Percentiles rank a stretch among this genome's conserved stretches.
Evolutionary conservation across 92 coral and sea anemone genomes (phyloP).

Genomic region (Phenganax stokvisi): DNA sequence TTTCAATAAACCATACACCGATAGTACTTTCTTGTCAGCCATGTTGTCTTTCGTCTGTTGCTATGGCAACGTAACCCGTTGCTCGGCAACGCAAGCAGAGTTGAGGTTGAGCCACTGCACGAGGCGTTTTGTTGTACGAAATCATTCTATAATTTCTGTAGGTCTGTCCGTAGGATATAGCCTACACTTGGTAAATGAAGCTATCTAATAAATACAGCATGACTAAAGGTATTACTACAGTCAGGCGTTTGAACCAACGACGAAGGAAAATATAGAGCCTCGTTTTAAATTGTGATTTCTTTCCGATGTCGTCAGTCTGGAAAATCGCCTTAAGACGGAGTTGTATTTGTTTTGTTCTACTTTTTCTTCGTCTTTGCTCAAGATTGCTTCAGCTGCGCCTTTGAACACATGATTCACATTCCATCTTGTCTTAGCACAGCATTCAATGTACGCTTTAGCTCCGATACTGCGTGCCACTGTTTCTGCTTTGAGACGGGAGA

Average conservation of each 20-base stretch:
- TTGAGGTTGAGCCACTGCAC: neutral
- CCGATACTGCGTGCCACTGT: conserved; percentile 65
- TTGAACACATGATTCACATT: conserved; percentile 81
- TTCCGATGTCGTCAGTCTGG: conserved; percentile 42
- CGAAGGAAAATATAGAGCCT: conserved; percentile 38
- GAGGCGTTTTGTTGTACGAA: neutral
- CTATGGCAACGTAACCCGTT: conserved; percentile 40
- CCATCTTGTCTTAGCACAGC: conserved; percentile 98
- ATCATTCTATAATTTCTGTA: neutral
- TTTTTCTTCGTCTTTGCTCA: conserved; percentile 58
- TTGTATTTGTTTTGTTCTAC: conserved; percentile 59
- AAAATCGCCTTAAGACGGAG: conserved; percentile 75
- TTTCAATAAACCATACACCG: conserved; percentile 78
- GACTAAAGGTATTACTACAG: neutral
- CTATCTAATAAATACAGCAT: too few species aligned
- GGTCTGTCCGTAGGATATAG: too few species aligned
- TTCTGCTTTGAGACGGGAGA: conserved; percentile 64
- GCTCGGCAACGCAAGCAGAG: conserved; percentile 22
- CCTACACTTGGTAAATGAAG: too few species aligned
- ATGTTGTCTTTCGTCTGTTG: conserved; percentile 58
- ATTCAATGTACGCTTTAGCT: conserved; percentile 81
- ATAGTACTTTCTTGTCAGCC: conserved; percentile 70
- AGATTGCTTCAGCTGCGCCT: conserved; percentile 87
- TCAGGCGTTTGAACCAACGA: conserved; percentile 28
- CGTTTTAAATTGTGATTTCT: conserved; percentile 20